These are phyloP conservation scores for Megalops cyprinoides DNA, from an alignment of 2,797 vertebrate species.

Conservation along the genomic window DNA sequence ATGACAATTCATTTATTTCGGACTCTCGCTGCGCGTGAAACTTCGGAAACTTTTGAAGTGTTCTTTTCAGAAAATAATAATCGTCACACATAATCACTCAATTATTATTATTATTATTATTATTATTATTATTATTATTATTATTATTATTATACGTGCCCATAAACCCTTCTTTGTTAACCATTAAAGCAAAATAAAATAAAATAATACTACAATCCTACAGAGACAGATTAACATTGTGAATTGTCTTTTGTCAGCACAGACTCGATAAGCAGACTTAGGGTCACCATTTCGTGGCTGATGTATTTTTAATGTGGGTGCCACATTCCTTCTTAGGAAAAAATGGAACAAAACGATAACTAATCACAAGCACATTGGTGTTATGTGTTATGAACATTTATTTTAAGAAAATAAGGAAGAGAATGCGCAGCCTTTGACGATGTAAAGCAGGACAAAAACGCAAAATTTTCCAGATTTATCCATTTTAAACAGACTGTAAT, in stretches of 20 bases:
- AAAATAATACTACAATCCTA: neutral
- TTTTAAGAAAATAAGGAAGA: neutral
- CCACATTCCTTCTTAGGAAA: neutral
- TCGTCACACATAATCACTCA: no score
- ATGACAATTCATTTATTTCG: no score
- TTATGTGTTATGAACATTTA: neutral
- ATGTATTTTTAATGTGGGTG: neutral
- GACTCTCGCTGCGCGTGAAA: no score
- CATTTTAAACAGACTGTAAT: constrained; percentile 85
- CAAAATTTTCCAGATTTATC: constrained; percentile 77
- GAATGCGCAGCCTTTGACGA: constrained; percentile 54
- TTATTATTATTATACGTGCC: neutral
- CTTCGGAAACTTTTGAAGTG: no score
- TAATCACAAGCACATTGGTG: neutral
- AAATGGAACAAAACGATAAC: neutral
- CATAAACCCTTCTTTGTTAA: no score
- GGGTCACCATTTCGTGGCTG: neutral
- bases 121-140: neutral
- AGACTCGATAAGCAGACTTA: neutral
- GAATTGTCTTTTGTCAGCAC: neutral
- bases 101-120: no score
- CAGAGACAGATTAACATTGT: neutral
- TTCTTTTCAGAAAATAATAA: no score
- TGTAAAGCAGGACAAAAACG: constrained; percentile 67
- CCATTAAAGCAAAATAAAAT: neutral